Evolutionary conservation across 1,140 invertebrate species (phyloP).

Genomic region (Popillia japonica): DNA sequence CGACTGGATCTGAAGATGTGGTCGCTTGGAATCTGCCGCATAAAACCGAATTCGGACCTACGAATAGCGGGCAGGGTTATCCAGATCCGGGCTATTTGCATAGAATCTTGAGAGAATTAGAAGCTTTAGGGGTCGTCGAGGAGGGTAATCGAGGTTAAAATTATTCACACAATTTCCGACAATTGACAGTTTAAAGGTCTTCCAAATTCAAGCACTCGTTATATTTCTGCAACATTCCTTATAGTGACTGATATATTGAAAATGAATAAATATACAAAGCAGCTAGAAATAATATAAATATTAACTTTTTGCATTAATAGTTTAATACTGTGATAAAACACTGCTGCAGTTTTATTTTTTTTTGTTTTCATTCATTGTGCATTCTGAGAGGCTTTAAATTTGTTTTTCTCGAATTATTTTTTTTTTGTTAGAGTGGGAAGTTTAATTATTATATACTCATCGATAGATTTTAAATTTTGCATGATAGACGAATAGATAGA

Average conservation of each 20-base stretch:
- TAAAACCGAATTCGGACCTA: constrained; percentile 79
- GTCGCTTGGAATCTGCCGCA: constrained; percentile 94
- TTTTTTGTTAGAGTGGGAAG: not conserved
- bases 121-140: constrained; percentile 72
- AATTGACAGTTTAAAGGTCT: not conserved
- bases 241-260: not conserved
- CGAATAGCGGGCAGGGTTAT: constrained; percentile 73
- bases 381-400: not conserved
- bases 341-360: not conserved
- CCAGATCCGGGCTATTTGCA: constrained; percentile 80
- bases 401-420: not conserved
- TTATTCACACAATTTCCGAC: too few relatives aligned
- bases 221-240: not conserved
- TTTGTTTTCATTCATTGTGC: not conserved
- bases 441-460: not conserved
- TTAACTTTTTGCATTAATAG: not conserved
- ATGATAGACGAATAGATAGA: not conserved
- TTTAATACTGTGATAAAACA: not conserved
- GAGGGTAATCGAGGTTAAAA: constrained; percentile 42
- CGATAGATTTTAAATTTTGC: not conserved
- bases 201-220: constrained; percentile 12
- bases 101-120: constrained; percentile 75
- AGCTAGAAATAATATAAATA: not conserved
- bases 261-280: not conserved
- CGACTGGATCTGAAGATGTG: constrained; percentile 87